phyloP scores from a whole-genome alignment of 2,888 invertebrate species.

The Sphecodes monilicornis region DNA sequence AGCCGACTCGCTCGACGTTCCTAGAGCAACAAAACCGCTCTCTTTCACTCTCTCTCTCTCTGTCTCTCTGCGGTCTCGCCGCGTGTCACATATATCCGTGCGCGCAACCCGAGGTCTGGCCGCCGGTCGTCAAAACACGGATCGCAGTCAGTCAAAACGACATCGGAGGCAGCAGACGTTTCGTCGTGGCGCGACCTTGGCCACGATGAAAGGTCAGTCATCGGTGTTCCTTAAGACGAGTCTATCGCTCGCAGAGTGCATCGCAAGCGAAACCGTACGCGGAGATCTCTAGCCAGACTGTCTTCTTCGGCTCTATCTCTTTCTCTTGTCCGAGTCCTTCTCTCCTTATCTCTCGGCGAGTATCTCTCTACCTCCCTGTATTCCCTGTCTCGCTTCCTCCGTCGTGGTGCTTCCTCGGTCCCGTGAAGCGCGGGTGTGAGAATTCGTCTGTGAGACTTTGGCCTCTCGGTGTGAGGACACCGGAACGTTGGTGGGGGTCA shows the following conservation, averaged over 20 bases:
- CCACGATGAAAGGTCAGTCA: constrained; percentile 69
- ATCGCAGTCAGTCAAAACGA: constrained; percentile 72
- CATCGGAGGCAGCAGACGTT: constrained; percentile 70
- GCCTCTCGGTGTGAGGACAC: constrained; percentile 49
- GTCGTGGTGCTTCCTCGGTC: constrained; percentile 36
- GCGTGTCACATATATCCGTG: not conserved
- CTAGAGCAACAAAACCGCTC: constrained; percentile 12
- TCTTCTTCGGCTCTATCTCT: constrained; percentile 30
- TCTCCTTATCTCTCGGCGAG: constrained; percentile 30
- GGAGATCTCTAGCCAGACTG: constrained; percentile 34
- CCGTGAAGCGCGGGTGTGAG: constrained; percentile 66
- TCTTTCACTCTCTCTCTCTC: too few relatives aligned
- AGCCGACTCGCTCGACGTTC: not conserved
- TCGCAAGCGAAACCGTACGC: constrained; percentile 55
- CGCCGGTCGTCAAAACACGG: constrained; percentile 70
- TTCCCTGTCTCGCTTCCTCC: constrained; percentile 38
- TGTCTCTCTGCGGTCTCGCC: not conserved
- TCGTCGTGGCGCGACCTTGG: constrained; percentile 76
- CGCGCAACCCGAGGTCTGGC: constrained; percentile 22
- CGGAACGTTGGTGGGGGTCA: constrained; percentile 40
- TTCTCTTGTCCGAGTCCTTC: constrained; percentile 9
- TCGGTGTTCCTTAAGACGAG: constrained; percentile 67
- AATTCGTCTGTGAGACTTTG: constrained; percentile 67
- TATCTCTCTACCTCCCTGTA: constrained; percentile 45
- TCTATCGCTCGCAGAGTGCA: constrained; percentile 38